Percentiles rank a stretch among this genome's conserved stretches.
These are phyloP conservation scores for Amphipyra berbera DNA, from an alignment of 2,888 invertebrate genomes.

Conservation along the genomic window DNA sequence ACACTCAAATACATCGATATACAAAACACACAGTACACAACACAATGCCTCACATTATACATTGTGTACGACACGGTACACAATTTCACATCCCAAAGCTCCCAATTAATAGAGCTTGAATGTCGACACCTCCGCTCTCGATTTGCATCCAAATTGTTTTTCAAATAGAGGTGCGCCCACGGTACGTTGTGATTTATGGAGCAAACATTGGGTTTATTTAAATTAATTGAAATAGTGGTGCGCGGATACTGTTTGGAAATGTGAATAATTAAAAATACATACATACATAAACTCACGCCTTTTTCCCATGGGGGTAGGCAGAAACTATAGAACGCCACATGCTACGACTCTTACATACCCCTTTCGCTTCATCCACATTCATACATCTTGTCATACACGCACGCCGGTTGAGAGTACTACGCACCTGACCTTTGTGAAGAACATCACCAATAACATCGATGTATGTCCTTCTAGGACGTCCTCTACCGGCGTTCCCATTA, in stretches of 20 bases:
- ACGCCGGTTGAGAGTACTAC: too few species aligned
- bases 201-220: conserved; percentile 22
- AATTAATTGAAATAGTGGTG: conserved; percentile 30
- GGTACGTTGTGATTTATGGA: conserved; percentile 24
- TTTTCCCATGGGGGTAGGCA: too few species aligned
- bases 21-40: not conserved
- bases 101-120: conserved; percentile 18
- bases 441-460: too few species aligned
- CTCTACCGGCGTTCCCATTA: too few species aligned
- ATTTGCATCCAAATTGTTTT: conserved; percentile 54
- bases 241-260: not conserved
- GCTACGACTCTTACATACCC: too few species aligned
- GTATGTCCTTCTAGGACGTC: too few species aligned
- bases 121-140: conserved; percentile 9
- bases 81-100: conserved; percentile 9
- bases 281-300: too few species aligned
- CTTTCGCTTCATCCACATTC: too few species aligned
- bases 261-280: conserved; percentile 7
- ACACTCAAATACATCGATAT: too few species aligned
- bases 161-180: conserved; percentile 11
- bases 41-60: not conserved
- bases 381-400: too few species aligned
- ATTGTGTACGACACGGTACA: conserved; percentile 9
- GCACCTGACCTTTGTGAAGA: too few species aligned
- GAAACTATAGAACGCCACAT: too few species aligned